Percentiles rank a stretch among this genome's conserved stretches.
Evolutionary conservation across 2,113 vertebrate genomes (phyloP).

Genomic region (Sardina pilchardus): DNA sequence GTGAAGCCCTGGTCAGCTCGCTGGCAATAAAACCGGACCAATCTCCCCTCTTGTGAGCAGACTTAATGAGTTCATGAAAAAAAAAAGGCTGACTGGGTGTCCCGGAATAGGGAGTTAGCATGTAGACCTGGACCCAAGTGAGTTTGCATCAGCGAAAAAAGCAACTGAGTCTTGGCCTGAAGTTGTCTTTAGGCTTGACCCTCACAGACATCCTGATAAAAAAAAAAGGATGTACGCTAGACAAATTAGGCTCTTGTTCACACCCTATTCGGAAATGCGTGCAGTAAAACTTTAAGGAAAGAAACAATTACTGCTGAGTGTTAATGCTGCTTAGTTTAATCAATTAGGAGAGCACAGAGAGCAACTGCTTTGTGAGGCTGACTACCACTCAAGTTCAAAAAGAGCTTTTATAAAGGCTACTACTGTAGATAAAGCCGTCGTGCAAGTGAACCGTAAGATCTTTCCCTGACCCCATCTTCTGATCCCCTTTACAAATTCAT

Average conservation of each 20-base stretch:
- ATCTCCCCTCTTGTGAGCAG: constrained; percentile 9
- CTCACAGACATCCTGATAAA: not conserved
- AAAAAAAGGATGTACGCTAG: not conserved
- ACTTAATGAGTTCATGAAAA: constrained; percentile 10
- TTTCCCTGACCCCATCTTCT: not conserved
- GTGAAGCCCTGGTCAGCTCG: not conserved
- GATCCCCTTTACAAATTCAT: not conserved
- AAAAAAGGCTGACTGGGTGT: constrained; percentile 5
- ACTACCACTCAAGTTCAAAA: not conserved
- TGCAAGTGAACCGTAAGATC: not conserved
- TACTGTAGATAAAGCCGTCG: not conserved
- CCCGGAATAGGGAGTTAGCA: not conserved
- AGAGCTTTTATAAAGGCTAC: not conserved
- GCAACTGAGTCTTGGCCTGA: not conserved
- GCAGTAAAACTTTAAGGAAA: not conserved
- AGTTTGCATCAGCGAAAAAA: not conserved
- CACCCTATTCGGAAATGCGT: not conserved
- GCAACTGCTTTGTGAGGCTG: not conserved
- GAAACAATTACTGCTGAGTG: not conserved
- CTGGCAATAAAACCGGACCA: constrained; percentile 9
- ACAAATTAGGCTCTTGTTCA: not conserved
- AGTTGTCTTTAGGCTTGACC: not conserved
- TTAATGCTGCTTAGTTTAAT: not conserved
- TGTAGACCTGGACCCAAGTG: constrained; percentile 1
- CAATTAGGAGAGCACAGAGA: not conserved